Evolutionary conservation across 2,797 vertebrate genomes (phyloP).

Genomic region (Lemur catta): DNA sequence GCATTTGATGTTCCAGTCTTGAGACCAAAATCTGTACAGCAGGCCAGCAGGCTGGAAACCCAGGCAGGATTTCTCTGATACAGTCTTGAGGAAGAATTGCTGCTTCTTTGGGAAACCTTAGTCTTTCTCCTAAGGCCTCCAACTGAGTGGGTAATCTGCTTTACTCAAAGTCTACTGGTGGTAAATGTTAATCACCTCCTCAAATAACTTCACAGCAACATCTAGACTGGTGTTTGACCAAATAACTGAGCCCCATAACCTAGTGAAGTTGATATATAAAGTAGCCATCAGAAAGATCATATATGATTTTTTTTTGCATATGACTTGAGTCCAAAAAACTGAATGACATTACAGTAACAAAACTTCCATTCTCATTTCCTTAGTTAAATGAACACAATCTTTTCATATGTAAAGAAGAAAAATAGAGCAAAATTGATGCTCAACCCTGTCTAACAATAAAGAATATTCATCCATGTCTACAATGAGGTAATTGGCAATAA

Average conservation of each 20-base stretch:
- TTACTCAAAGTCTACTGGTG: not conserved
- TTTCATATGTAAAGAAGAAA: not conserved
- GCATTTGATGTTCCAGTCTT: not conserved
- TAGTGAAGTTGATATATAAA: not conserved
- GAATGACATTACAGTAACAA: not conserved
- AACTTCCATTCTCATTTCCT: not conserved
- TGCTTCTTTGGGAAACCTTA: not conserved
- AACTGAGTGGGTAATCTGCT: not conserved
- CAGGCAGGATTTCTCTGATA: not conserved
- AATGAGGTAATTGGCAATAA: not conserved
- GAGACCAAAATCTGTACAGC: not conserved
- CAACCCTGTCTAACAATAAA: not conserved
- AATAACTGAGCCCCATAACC: not conserved
- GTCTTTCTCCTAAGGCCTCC: not conserved
- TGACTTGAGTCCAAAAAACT: not conserved
- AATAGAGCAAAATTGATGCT: not conserved
- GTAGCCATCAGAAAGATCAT: not conserved
- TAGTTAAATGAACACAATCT: not conserved
- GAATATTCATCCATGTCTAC: not conserved
- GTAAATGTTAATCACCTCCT: not conserved
- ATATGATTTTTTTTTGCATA: not conserved
- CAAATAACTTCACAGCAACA: not conserved
- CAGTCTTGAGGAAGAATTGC: not conserved
- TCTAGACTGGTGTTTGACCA: not conserved
- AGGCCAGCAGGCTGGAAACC: not conserved